Base-by-base conservation (phyloP, 2,888 invertebrate genomes). In the Hyppa rectilinea region DNA sequence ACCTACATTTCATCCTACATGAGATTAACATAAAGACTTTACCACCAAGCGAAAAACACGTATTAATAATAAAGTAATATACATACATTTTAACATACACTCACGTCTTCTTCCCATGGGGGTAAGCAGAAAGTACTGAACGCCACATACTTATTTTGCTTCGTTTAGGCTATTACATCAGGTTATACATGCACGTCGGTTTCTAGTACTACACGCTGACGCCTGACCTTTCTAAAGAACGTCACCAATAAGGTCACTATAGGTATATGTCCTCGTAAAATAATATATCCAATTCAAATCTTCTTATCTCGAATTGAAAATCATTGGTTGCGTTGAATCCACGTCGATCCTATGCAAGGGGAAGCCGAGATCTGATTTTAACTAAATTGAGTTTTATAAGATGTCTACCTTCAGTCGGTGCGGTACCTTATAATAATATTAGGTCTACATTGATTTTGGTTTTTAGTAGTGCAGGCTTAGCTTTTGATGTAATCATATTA, bases 301-400 rank as follows among this genome's bases (percentile, higher is more conserved):
- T 89, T 87, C 91, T 92, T 92, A 93, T 91, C 91, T 92, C 81
- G 91, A 92, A 92, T 93, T 92, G 92, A 89, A 84, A 92, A 93
- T 93, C 93, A 90, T 90, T 90, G 89, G 86, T 87, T 88, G 88
- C 87, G 87, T 87, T 82, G 87, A 87, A 85, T 87, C 73, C 84
- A 80, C 85, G 86, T 85, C 87, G 87, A 80, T 75, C 87, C 76
- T 81, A 72, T 89, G 90, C 88, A 89, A 85, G 87, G 85, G 80
- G 88, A 87, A 82, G 85, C 87, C 82, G 79, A 85, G 89, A 92
- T 92, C 92, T 86, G 91, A 92, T 92, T 90, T 91, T 90, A 90
- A 91, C 88, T 89, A 92, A 92, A 93, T 92, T 92, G 91, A 91
- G 89, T 92, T 92, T 91, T 89, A 90, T 91, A 90, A 89, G 90